Base-by-base conservation (phyloP, 2,113 vertebrate species). In the Laterallus jamaicensis region DNA sequence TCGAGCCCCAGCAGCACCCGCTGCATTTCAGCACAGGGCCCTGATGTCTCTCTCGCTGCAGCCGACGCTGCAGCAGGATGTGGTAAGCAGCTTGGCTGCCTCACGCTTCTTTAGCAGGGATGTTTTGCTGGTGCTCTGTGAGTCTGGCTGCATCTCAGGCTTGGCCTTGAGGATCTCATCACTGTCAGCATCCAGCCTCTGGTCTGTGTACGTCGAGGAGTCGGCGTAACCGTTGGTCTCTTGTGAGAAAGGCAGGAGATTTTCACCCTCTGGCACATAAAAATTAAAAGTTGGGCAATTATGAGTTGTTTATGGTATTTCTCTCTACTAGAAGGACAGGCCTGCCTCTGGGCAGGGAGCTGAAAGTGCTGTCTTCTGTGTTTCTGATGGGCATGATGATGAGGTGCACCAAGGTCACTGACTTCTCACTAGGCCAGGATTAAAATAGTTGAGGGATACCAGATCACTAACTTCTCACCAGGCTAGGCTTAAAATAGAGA, bases 31-130 rank as follows among this genome's bases (percentile, higher is more conserved):
- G 88, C 98, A 98, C 5, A 98, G 92, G 5, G 95, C 54, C 4
- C 95, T 96, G 89, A 98, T 70, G 15, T 97, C 94, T 5, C 49
- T 67, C 93, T 97, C 84, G 7, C 87, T 98, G 76, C 97, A 98
- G 96, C 98, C 98, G 2, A 73, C 15, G 3, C 11, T 86, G 68
- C 98, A 98, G 96, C 98, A 98, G 83, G 93, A 37, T 10, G 83
- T 88, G 32, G 82, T 21, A 1, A 98, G 90, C 42, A 97, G 54
- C 9, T 25, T 28, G 60, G 86, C 82, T 24, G 59, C 90, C 3
- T 89, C 93, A 0, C 82, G 92, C 59, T 93, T 96, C 76, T 26
- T 85, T 0, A 64, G 75, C 31, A 11, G 12, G 8, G 82, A 8
- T 2, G 1, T 37, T 80, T 26, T 49, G 67, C 60, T 44, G 64